phyloP scores from a whole-genome alignment of 1,140 invertebrate species.

The Drosophila bipectinata region DNA sequence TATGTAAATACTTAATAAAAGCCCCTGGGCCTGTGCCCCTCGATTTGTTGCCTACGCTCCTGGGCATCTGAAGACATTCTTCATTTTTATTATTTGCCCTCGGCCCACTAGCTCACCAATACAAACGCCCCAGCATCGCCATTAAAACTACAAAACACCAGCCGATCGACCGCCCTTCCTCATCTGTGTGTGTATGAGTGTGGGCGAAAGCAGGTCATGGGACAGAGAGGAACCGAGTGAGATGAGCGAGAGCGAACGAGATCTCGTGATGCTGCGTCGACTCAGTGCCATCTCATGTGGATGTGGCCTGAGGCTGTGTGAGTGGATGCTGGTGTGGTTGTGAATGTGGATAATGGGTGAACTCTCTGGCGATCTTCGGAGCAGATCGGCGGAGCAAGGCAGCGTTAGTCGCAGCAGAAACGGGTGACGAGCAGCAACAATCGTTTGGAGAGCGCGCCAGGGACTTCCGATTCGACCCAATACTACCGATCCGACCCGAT shows the following conservation, averaged over 20 bases:
- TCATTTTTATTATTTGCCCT: constrained; percentile 74
- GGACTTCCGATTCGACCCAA: constrained; percentile 19
- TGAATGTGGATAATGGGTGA: constrained; percentile 51
- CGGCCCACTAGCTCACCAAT: constrained; percentile 39
- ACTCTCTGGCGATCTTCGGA: constrained; percentile 7
- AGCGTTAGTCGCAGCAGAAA: constrained; percentile 80
- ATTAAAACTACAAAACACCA: constrained; percentile 77
- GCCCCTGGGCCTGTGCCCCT: too few relatives aligned
- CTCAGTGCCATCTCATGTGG: constrained; percentile 27
- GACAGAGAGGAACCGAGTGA: constrained; percentile 8
- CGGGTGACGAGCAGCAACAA: constrained; percentile 82
- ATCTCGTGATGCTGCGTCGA: constrained; percentile 67
- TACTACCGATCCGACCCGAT: constrained; percentile 19
- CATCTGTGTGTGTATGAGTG: constrained; percentile 36
- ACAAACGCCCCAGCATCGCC: constrained; percentile 58
- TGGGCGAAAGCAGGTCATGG: constrained; percentile 5
- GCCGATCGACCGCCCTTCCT: constrained; percentile 70
- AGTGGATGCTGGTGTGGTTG: constrained; percentile 6
- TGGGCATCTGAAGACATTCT: constrained; percentile 61
- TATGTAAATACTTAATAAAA: too few relatives aligned
- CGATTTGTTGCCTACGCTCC: constrained; percentile 25
- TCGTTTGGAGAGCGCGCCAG: constrained; percentile 57
- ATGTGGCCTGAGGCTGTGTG: constrained; percentile 28
- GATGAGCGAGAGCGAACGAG: constrained; percentile 39
- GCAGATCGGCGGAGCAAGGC: constrained; percentile 37